Percentiles rank a stretch among this genome's conserved stretches.
Evolutionary conservation across 2,888 invertebrate genomes (phyloP).

Genomic region (Argynnis bischoffii): DNA sequence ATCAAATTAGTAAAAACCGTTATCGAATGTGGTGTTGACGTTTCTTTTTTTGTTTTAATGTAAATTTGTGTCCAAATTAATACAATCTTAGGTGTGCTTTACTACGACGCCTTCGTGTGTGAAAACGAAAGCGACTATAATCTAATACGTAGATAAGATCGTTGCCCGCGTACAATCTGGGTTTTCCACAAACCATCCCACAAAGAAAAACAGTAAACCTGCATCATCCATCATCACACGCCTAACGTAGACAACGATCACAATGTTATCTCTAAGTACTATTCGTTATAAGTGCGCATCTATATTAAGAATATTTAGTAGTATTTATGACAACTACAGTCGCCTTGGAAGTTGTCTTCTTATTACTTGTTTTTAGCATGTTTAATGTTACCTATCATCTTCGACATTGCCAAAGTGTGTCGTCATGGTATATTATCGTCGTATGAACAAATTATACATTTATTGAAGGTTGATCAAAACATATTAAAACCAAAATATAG

Average conservation of each 20-base stretch:
- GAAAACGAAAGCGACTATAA: constrained; percentile 21
- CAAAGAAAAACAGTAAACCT: neutral
- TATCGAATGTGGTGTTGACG: neutral
- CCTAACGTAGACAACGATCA: neutral
- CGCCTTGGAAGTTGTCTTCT: neutral
- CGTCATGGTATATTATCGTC: no score
- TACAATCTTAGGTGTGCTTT: neutral
- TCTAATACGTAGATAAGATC: neutral
- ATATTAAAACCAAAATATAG: neutral
- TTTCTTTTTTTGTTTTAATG: neutral
- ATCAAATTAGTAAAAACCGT: neutral
- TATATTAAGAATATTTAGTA: constrained; percentile 8
- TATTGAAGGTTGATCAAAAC: no score
- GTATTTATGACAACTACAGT: neutral
- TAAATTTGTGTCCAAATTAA: neutral
- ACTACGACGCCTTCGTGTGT: constrained; percentile 10
- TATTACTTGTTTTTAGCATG: neutral
- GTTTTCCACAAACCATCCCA: neutral
- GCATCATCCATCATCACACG: neutral
- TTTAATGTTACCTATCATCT: no score
- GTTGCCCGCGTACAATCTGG: neutral
- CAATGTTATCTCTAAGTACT: constrained; percentile 2
- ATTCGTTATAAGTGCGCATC: constrained; percentile 31
- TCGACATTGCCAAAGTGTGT: no score
- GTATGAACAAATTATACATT: no score